Base-by-base conservation (phyloP, 2,113 vertebrate species). In the Ondatra zibethicus region DNA sequence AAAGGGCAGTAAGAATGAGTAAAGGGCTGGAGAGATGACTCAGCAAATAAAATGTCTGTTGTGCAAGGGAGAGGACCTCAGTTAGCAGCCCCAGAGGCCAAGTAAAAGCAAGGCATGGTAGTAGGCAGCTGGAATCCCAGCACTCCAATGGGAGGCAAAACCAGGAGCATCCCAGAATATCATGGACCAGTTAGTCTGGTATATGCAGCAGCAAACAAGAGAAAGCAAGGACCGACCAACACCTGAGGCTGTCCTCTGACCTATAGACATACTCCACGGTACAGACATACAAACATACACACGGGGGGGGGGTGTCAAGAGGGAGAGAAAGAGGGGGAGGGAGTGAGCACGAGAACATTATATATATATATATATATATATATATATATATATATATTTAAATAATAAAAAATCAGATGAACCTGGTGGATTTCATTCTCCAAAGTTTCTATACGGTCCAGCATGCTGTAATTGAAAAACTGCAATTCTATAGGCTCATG, bases 371-470 rank as follows among this genome's bases (percentile, higher is more conserved):
- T 52, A 52, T 11, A 52, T 11, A 13, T 11, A 52, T 7, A 52
- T 7, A 52, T 52, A 52, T 52, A 52, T 13, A 52, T 11, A 52
- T 13, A 61, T 61, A 61, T 61, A 61, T 61, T 61, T 61, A 61
- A 61, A 61, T 61, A 61, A 61, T 61, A 63, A 81, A 55, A n/a
- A 78, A 36, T 11, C 13, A 45, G 70, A 33, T 52, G 25, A 45
- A 23, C 85, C n/a, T 58, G 27, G 16, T 19, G 42, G 66, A 78
- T 3, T 6, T 33, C 85, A 76, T 33, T 63, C 47, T 58, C 75
- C 47, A 6, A 9, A 3, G 63, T 1, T 4, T 55, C 29, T 0
- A 73, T 2, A 5, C 7, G 70, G 16, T 16, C 33, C 63, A 3
- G 1, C 13, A 70, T 11, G n/a, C 52, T 55, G 63, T 42, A 47